Percentiles rank a stretch among this genome's conserved stretches.
phyloP scores from a whole-genome alignment of 2,888 invertebrate genomes.

The Poecilobothrus nobilitatus region DNA sequence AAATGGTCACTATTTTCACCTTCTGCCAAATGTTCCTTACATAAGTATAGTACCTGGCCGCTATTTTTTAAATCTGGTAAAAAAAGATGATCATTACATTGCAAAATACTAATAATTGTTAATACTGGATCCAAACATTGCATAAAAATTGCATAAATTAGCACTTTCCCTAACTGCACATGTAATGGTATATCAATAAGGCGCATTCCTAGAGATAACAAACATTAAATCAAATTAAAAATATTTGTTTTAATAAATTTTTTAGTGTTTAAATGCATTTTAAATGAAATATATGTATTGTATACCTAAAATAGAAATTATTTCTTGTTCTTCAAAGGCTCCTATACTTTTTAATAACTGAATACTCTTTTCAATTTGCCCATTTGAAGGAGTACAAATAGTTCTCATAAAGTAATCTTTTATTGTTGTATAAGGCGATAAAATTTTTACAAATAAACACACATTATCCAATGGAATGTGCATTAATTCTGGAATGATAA shows the following conservation, averaged over 20 bases:
- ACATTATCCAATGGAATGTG: slow-evolving; percentile 71
- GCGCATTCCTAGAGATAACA: slow-evolving; percentile 55
- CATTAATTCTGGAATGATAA: slow-evolving; percentile 75
- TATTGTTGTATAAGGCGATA: slow-evolving; percentile 65
- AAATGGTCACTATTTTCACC: slow-evolving; percentile 83
- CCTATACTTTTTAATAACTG: slow-evolving; percentile 65
- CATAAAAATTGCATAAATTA: slow-evolving; percentile 78
- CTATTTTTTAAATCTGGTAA: slow-evolving; percentile 50
- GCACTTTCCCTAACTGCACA: slow-evolving; percentile 81
- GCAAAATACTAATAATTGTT: slow-evolving; percentile 78
- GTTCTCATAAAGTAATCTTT: slow-evolving; percentile 73
- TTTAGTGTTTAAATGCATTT: not conserved
- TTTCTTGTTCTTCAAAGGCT: slow-evolving; percentile 74
- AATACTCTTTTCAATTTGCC: slow-evolving; percentile 65
- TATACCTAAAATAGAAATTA: slow-evolving; percentile 62
- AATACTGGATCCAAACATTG: slow-evolving; percentile 89
- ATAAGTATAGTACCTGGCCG: slow-evolving; percentile 37
- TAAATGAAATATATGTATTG: not conserved
- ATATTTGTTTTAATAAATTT: not conserved
- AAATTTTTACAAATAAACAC: slow-evolving; percentile 74
- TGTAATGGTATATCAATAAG: slow-evolving; percentile 84
- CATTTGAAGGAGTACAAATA: slow-evolving; percentile 70
- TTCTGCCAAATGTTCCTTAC: slow-evolving; percentile 51
- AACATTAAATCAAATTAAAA: not conserved
- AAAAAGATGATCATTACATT: slow-evolving; percentile 62